phyloP scores from a whole-genome alignment of 2,888 invertebrate species.

The Tortricodes alternella region DNA sequence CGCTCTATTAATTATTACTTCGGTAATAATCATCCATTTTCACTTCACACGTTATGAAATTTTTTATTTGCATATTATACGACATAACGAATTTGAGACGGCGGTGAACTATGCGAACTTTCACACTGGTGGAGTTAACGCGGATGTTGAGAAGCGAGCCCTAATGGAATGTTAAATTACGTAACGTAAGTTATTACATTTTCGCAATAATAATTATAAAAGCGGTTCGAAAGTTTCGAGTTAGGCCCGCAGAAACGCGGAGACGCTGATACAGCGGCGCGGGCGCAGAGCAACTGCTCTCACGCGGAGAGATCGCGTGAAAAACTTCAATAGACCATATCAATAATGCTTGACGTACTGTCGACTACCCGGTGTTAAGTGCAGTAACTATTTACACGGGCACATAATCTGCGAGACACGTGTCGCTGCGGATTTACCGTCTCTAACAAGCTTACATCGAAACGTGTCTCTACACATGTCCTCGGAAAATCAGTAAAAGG shows the following conservation, averaged over 20 bases:
- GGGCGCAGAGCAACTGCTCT: constrained; percentile 71
- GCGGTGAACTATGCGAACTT: constrained; percentile 47
- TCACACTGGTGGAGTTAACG: constrained; percentile 38
- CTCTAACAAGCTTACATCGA: constrained; percentile 11
- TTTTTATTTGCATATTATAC: constrained; percentile 50
- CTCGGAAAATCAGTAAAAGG: not conserved
- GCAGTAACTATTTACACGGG: constrained; percentile 15
- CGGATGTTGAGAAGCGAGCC: constrained; percentile 23
- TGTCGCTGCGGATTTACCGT: constrained; percentile 7
- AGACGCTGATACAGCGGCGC: constrained; percentile 61
- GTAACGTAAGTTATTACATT: constrained; percentile 9
- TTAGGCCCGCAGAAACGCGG: constrained; percentile 38
- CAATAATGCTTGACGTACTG: constrained; percentile 48
- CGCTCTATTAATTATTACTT: constrained; percentile 46
- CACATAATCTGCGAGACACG: not conserved
- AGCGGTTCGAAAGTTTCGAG: constrained; percentile 15
- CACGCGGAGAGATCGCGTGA: constrained; percentile 79
- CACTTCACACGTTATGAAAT: constrained; percentile 49
- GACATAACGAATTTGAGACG: constrained; percentile 35
- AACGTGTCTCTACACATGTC: not conserved
- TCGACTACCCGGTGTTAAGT: constrained; percentile 20
- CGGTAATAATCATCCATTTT: constrained; percentile 46
- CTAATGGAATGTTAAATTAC: constrained; percentile 29
- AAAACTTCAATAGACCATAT: constrained; percentile 71
- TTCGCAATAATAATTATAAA: constrained; percentile 8